Evolutionary conservation across 2,113 vertebrate species (phyloP), one percentile per base, ranked within the genome.

Genomic region (Oreochromis aureus): DNA sequence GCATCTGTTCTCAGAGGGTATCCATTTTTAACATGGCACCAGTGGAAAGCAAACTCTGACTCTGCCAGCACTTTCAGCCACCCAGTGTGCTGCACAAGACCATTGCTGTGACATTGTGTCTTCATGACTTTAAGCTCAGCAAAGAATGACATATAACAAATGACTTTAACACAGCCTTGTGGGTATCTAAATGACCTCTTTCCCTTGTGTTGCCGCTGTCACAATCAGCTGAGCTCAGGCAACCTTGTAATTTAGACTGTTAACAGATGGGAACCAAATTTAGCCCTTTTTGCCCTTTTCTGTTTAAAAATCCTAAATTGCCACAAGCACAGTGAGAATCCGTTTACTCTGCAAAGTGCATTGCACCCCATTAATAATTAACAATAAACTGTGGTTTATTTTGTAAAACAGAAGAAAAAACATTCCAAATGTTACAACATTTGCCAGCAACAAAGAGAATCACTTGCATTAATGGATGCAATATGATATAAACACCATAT

Each of bases 21-120:
- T 84, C 46, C 27, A 83, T 83, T 91, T 89, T 90, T 82, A 87
- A 79, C 83, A 19, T 30, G 63, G 56, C 84, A 54, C 39, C 63
- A 86, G 24, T 44, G 61, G 36, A 87, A 79, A 10, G 54, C 63
- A 78, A 89, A 82, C 80, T 76, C 39, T 24, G 18, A 22, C 59
- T 82, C 51, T 78, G 53, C 79, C 51, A 78, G 85, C 84, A 82
- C 51, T 58, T 71, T 69, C 54, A 24, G 79, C 73, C 56, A 13
- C 69, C 46, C 82, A 19, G 16, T 16, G 84, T 61, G 85, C 63
- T 53, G 44, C 83, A 76, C 12, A 80, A n/a, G 46, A 79, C 80
- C 80, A 61, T 39, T 1, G 46, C 73, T 78, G 73, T 34, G 73
- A 78, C 73, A 78, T 78, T 78, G 73, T 53, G 46, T 18, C 2